These are phyloP conservation scores for Nothobranchius furzeri DNA, from an alignment of 2,113 vertebrate genomes.

Conservation along the genomic window DNA sequence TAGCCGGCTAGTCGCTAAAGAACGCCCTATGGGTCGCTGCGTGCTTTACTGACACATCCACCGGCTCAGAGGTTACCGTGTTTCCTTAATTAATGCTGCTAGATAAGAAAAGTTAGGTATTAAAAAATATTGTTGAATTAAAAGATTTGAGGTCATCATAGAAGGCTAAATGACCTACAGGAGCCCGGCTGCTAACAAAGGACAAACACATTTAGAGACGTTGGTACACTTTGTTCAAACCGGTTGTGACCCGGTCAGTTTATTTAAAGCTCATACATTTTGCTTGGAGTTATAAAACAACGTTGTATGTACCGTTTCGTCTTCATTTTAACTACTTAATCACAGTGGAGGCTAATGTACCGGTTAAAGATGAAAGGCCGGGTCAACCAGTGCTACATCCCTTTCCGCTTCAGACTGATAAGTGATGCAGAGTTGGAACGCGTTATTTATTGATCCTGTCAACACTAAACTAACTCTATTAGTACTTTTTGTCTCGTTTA, in stretches of 20 bases:
- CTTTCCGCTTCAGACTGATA: neutral
- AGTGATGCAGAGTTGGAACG: neutral
- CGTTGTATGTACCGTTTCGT: fast-evolving
- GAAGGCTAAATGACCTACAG: slow-evolving; percentile 69
- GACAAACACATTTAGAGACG: slow-evolving; percentile 52
- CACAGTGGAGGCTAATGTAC: neutral
- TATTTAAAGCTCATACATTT: fast-evolving
- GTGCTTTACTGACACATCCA: neutral
- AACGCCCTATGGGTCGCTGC: neutral
- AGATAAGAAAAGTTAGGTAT: neutral
- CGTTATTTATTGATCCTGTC: too few species aligned
- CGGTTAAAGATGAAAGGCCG: neutral
- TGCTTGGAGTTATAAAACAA: fast-evolving
- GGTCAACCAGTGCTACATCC: slow-evolving; percentile 21
- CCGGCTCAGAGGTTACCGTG: fast-evolving
- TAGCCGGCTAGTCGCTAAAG: slow-evolving; percentile 46
- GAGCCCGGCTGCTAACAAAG: slow-evolving; percentile 72
- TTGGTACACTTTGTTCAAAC: slow-evolving; percentile 44
- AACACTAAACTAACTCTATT: too few species aligned
- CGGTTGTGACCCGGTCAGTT: fast-evolving
- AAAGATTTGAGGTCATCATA: slow-evolving; percentile 51
- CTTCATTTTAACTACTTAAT: neutral
- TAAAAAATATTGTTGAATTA: fast-evolving
- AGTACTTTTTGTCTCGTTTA: too few species aligned
- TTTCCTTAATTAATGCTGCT: fast-evolving